Evolutionary conservation across 2,797 vertebrate species (phyloP).

Genomic region (Thunnus albacares): DNA sequence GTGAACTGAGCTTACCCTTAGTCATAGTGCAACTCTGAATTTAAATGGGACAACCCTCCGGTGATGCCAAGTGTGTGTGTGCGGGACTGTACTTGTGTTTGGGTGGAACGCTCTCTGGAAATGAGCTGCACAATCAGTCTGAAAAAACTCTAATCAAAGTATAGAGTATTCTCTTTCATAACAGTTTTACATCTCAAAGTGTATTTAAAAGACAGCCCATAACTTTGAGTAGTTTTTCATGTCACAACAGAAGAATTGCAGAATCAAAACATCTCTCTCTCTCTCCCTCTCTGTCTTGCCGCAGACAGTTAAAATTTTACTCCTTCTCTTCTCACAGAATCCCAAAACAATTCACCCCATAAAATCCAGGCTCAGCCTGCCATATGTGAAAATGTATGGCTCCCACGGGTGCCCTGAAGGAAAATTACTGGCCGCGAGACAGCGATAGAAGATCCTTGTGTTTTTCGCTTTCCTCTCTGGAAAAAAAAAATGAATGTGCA

Average conservation of each 20-base stretch:
- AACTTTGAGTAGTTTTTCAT: slow-evolving; percentile 34
- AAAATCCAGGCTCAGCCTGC: slow-evolving; percentile 73
- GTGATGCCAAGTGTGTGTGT: background rate
- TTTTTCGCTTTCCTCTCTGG: slow-evolving; percentile 60
- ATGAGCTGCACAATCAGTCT: slow-evolving; percentile 21
- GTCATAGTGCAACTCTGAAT: slow-evolving; percentile 24
- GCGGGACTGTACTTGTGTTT: slow-evolving; percentile 3
- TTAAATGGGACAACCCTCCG: slow-evolving; percentile 33
- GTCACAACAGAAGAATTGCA: slow-evolving; percentile 42
- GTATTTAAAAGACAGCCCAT: slow-evolving; percentile 22
- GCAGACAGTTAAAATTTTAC: slow-evolving; percentile 74
- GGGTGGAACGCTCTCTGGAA: slow-evolving; percentile 35
- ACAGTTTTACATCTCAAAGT: slow-evolving; percentile 14
- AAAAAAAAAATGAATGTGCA: slow-evolving; percentile 35
- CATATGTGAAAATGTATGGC: slow-evolving; percentile 79
- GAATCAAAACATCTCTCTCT: slow-evolving; percentile 50
- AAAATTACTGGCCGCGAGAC: slow-evolving; percentile 72
- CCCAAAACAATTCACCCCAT: slow-evolving; percentile 79
- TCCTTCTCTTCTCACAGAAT: slow-evolving; percentile 75
- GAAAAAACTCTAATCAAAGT: slow-evolving; percentile 43
- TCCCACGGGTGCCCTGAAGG: slow-evolving; percentile 76
- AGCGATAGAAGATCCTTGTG: slow-evolving; percentile 66
- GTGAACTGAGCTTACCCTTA: slow-evolving; percentile 29
- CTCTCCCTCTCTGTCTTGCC: slow-evolving; percentile 41
- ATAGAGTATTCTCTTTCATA: background rate